These are phyloP conservation scores for Luperina testacea DNA, from an alignment of 2,888 invertebrate genomes.

Conservation along the genomic window DNA sequence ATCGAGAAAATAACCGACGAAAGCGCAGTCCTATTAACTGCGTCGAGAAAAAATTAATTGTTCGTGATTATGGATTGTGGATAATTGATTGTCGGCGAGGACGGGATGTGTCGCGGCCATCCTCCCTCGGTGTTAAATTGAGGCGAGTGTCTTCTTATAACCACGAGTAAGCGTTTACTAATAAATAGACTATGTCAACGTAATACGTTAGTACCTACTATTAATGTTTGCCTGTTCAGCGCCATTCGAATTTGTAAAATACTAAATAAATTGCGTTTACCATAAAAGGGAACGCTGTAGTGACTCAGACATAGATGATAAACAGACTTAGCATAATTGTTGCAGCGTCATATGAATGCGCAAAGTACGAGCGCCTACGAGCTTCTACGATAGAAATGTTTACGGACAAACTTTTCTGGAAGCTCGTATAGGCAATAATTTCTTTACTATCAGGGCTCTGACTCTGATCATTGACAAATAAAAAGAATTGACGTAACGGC, in stretches of 20 bases:
- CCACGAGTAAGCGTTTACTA: conserved; percentile 58
- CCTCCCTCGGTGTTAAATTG: conserved; percentile 73
- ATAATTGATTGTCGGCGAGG: conserved; percentile 82
- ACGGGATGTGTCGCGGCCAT: conserved; percentile 78
- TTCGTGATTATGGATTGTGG: conserved; percentile 86
- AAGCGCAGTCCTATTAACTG: conserved; percentile 84
- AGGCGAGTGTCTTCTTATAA: conserved; percentile 60
- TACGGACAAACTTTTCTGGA: background rate
- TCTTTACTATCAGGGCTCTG: background rate
- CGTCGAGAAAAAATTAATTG: conserved; percentile 85
- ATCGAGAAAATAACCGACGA: conserved; percentile 87
- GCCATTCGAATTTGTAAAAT: conserved; percentile 72
- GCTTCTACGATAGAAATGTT: conserved; percentile 1
- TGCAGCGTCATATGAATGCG: conserved; percentile 57
- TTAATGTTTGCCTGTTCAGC: conserved; percentile 65
- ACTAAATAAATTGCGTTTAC: conserved; percentile 69
- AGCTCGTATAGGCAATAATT: background rate
- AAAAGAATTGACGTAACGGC: too few species aligned
- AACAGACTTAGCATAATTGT: conserved; percentile 65
- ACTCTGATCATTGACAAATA: background rate
- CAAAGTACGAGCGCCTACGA: conserved; percentile 5
- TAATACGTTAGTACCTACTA: conserved; percentile 67
- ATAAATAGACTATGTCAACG: conserved; percentile 71
- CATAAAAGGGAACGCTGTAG: conserved; percentile 67
- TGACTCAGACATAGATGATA: conserved; percentile 68